phyloP scores from a whole-genome alignment of 2,888 invertebrate species.

The Metalampra italica region DNA sequence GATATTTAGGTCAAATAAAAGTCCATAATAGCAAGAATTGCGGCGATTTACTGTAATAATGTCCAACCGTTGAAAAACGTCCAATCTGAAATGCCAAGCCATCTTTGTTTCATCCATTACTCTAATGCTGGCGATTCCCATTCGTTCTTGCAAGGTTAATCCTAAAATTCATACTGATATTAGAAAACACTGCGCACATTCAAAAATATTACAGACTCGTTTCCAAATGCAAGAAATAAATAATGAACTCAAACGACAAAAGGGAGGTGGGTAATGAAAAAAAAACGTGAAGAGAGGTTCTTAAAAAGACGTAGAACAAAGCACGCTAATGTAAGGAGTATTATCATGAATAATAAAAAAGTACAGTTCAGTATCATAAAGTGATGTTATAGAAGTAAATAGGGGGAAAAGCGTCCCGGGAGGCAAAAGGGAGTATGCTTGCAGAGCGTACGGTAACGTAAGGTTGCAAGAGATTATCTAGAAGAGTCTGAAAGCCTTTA shows the following conservation, averaged over 20 bases:
- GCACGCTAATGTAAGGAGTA: conserved; percentile 63
- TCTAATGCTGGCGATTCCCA: too few relatives aligned
- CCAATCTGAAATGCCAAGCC: too few relatives aligned
- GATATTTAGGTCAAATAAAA: too few relatives aligned
- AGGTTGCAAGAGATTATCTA: conserved; percentile 9
- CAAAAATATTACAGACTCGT: not conserved
- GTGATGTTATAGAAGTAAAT: conserved; percentile 69
- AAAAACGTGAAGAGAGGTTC: conserved; percentile 30
- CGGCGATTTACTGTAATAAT: too few relatives aligned
- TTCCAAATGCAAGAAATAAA: conserved; percentile 22
- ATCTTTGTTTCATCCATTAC: too few relatives aligned
- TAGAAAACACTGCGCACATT: not conserved
- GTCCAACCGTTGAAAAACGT: too few relatives aligned
- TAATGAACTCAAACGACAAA: conserved; percentile 34
- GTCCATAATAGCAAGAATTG: too few relatives aligned
- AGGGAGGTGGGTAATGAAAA: conserved; percentile 28
- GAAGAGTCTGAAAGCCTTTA: not conserved
- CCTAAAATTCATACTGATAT: not conserved
- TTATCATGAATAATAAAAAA: conserved; percentile 73
- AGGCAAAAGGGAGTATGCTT: conserved; percentile 34
- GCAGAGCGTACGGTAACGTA: conserved; percentile 17
- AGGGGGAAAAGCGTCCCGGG: conserved; percentile 57
- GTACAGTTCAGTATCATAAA: conserved; percentile 66
- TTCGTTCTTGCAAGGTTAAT: too few relatives aligned
- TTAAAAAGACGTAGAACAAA: conserved; percentile 45